Evolutionary conservation across 1,140 invertebrate genomes (phyloP), one percentile per base, ranked within the genome.

Genomic region (Rhyacophila brunnea): DNA sequence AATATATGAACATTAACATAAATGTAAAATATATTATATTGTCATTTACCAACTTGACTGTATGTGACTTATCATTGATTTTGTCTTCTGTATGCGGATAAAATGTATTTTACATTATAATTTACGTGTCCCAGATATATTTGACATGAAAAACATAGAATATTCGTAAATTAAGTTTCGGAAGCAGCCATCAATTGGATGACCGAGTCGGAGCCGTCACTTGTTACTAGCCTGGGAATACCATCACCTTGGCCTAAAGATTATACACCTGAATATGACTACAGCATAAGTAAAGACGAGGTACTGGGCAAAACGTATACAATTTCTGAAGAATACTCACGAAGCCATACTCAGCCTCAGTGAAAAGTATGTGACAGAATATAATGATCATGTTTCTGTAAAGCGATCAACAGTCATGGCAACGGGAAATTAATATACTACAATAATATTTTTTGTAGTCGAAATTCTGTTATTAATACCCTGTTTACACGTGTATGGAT

Each of bases 281-380:
- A 44, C n/a, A 49, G 40, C 20, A 45, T 23, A 13, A 55, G 43
- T 58, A 77, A 83, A 63, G 62, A 72, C 6, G n/a, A n/a, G n/a
- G n/a, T 83, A 83, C 64, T 84, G 81, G 81, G 69, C 75, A 18
- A 72, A 71, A 15, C 73, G 81, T 15, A 63, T 83, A n/a, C 62
- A 71, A n/a, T 70, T 74, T 38, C 63, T 83, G 34, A 71, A 83
- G 58, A 68, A 72, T 14, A 70, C 70, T 44, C 79, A 83, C 58
- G 70, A 75, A 35, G 67, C 68, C 20, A 76, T 84, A 36, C n/a
- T n/a, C n/a, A n/a, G n/a, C n/a, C n/a, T n/a, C n/a, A n/a, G n/a
- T n/a, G n/a, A n/a, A n/a, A n/a, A n/a, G n/a, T n/a, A n/a, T n/a
- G n/a, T n/a, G n/a, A n/a, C n/a, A n/a, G n/a, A n/a, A n/a, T n/a